Base-by-base conservation (phyloP, 2,888 invertebrate species). In the Cryptocephalus primarius region DNA sequence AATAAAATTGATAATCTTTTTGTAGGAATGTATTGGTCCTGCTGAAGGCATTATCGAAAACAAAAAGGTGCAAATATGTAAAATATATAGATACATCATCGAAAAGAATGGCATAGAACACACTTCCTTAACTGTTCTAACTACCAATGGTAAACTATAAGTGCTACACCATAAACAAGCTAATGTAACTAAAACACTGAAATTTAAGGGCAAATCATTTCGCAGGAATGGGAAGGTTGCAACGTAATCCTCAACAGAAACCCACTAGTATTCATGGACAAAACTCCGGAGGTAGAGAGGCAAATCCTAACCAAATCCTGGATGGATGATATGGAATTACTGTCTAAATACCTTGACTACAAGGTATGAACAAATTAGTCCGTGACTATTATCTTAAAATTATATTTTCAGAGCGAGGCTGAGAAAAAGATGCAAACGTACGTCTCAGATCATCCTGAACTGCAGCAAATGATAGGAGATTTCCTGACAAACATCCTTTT, bases 201-300 rank as follows among this genome's bases (percentile, higher is more conserved):
- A 36, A 12, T 36, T n/a, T n/a, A 36, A 11, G 36, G 36, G 36
- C 12, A 36, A 59, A 74, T 78, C 32, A 66, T 82, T 12, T 75
- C 73, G 52, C 79, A 81, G 50, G 78, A 81, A 62, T 81, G 80
- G 79, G 72, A 75, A 8, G 72, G 75, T 47, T 74, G 72, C 47
- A 68, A 68, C 50, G 80, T 77, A 56, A 64, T 78, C 9, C 57
- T 82, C 32, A 76, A 79, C 58, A 60, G 79, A 14, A 80, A 80
- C 64, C 79, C 80, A 2, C 60, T 77, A 10, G 59, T 73, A 40
- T 47, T 54, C n/a, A 42, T 66, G 6, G 51, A 56, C 32, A 56
- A 55, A 13, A 58, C 59, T 50, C 60, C 65, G 8, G 49, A 50
- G 4, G 49, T 52, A 0, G 72, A 74, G 45, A 60, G 63, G 8